Base-by-base conservation (phyloP, 2,113 vertebrate species). In the Varanus komodoensis region DNA sequence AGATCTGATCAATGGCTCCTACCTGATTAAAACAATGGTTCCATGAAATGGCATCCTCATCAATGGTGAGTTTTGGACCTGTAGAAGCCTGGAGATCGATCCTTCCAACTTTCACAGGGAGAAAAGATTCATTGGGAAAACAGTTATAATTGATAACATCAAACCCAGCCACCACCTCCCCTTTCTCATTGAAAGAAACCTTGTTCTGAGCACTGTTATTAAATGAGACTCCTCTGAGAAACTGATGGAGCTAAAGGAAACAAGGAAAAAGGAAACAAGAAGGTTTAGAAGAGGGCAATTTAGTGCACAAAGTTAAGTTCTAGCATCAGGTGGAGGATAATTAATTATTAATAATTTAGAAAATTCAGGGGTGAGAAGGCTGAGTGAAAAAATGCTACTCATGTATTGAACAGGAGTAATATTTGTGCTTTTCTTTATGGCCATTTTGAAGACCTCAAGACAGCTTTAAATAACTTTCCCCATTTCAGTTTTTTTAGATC, bases 11-110 rank as follows among this genome's bases (percentile, higher is more conserved):
- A 29, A 29, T 29, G 25, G 69, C 29, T 29, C 64, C 23, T 80
- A 88, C 78, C 87, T 88, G 79, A 67, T 88, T 88, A 57, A 88
- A 88, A 67, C 79, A 82, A 17, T 2, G 38, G 11, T 82, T 64
- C 87, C 87, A 88, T 27, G 48, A 64, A 9, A 88, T 80, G 11
- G 11, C 32, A 27, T 52, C 9, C 48, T 79, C 87, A 80, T 52
- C 34, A 11, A 88, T 88, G 44, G 9, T 81, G 32, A 88, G 81
- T 6, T 2, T 7, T 81, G 69, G 21, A 0, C 27, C 29, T 68
- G 61, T 8, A 19, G 50, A 3, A 54, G 32, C 48, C 52, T 2
- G 44, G 27, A 67, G 48, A 4, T 81, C n/a, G 23, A 88, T 17
- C 12, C 6, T 71, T 12, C 78, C 87, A 34, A 88, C 48, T 52